Percentiles rank a stretch among this genome's conserved stretches.
phyloP scores from a whole-genome alignment of 1,140 invertebrate genomes.

The Orius laevigatus region DNA sequence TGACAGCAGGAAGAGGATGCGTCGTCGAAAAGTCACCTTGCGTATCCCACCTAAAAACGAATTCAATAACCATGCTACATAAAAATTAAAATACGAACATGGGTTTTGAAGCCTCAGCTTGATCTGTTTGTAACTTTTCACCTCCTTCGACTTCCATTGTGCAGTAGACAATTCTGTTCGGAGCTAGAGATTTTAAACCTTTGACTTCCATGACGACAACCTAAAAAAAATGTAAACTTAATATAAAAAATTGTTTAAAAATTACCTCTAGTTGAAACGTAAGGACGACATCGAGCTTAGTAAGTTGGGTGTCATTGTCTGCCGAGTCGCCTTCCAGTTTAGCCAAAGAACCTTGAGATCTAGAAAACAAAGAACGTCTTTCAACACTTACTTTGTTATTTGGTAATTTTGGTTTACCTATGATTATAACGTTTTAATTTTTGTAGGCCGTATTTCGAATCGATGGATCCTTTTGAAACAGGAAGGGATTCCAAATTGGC shows the following conservation, averaged over 20 bases:
- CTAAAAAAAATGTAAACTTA: slow-evolving; percentile 34
- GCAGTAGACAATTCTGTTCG: slow-evolving; percentile 97
- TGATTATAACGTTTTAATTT: slow-evolving; percentile 91
- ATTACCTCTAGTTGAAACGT: slow-evolving; percentile 88
- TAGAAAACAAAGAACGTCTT: slow-evolving; percentile 31
- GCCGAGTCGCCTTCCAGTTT: slow-evolving; percentile 84
- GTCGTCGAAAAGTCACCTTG: slow-evolving; percentile 98
- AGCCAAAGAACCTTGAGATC: slow-evolving; percentile 79
- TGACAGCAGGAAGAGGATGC: slow-evolving; percentile 89
- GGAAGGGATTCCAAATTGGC: slow-evolving; percentile 96
- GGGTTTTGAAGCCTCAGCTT: slow-evolving; percentile 96
- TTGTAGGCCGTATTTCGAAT: slow-evolving; percentile 92
- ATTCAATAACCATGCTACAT: not conserved
- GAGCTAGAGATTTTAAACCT: slow-evolving; percentile 86
- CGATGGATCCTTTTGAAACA: slow-evolving; percentile 91
- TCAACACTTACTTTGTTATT: slow-evolving; percentile 2
- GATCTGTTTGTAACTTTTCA: slow-evolving; percentile 97
- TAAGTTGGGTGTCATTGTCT: slow-evolving; percentile 76
- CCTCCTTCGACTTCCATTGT: slow-evolving; percentile 99
- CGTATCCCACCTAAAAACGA: slow-evolving; percentile 69
- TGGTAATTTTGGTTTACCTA: slow-evolving; percentile 41
- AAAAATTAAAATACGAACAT: slow-evolving; percentile 45
- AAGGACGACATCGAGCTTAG: slow-evolving; percentile 92
- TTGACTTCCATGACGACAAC: slow-evolving; percentile 98
- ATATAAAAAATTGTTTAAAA: not conserved